Conservation (phyloP, 2,113 vertebrate species). For the Phrynosoma blainvillii region DNA sequence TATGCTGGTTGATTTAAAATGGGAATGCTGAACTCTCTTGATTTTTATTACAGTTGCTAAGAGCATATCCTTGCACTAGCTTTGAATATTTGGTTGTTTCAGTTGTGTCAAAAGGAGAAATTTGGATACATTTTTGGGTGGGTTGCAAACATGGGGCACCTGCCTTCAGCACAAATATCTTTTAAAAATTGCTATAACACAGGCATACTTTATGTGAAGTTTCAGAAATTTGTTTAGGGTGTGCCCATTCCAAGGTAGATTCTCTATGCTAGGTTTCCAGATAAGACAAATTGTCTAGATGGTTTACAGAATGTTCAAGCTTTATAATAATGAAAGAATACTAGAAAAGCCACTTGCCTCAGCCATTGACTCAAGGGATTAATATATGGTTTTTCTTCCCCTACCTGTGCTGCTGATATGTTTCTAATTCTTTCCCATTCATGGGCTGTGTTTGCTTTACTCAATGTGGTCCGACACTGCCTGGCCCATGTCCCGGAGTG, state of each 20-base stretch:
- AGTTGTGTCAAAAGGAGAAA: background rate
- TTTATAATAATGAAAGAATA: background rate
- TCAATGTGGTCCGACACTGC: background rate
- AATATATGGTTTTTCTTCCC: background rate
- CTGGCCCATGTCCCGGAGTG: background rate
- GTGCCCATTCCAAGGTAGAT: background rate
- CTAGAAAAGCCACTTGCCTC: background rate
- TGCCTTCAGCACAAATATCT: background rate
- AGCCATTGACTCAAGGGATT: background rate
- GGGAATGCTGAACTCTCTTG: background rate
- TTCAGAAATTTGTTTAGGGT: background rate
- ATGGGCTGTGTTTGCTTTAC: slow-evolving; percentile 7
- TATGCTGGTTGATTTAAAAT: background rate
- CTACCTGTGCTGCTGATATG: background rate
- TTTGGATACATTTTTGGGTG: background rate
- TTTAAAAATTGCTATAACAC: background rate
- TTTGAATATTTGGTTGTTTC: background rate
- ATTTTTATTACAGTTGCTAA: too few relatives aligned
- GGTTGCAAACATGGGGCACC: background rate
- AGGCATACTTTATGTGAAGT: background rate
- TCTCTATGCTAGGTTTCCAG: background rate
- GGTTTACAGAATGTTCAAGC: background rate
- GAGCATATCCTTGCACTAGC: background rate
- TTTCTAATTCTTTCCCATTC: background rate
- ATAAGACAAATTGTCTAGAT: background rate